A percentile compares a stretch with the other conserved stretches of the same genome.
Conservation (phyloP, 2,113 vertebrate genomes). For the Lagopus muta region DNA sequence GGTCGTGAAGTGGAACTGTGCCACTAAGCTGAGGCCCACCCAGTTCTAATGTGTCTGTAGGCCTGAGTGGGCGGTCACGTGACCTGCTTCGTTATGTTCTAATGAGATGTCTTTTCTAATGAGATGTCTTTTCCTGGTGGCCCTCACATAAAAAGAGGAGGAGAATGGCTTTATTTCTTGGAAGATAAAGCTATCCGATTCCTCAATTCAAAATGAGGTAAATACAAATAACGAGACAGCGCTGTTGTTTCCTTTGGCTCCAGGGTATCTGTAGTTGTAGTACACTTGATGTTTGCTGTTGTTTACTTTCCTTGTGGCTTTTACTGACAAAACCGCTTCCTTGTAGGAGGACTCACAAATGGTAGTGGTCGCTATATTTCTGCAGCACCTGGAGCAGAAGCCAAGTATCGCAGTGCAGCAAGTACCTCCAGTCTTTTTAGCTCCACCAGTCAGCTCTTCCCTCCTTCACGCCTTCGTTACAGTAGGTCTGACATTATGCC, state of each 20-base stretch:
- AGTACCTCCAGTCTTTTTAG: conserved; percentile 93
- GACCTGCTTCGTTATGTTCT: neutral
- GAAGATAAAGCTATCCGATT: conserved; percentile 35
- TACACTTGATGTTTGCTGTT: conserved; percentile 43
- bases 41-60: neutral
- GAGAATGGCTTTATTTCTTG: conserved; percentile 38
- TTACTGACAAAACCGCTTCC: conserved; percentile 77
- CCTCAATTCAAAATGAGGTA: neutral
- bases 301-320: neutral
- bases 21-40: neutral
- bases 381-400: conserved; percentile 95
- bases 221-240: neutral
- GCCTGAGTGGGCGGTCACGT: conserved; percentile 1
- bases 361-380: conserved; percentile 97
- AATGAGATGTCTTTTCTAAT: conserved; percentile 22
- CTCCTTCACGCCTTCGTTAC: conserved; percentile 92
- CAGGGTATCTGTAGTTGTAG: conserved; percentile 44
- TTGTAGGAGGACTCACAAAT: conserved; percentile 94
- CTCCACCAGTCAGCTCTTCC: conserved; percentile 96
- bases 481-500: conserved; percentile 97
- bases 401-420: conserved; percentile 91
- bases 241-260: conserved; percentile 17
- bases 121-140: conserved; percentile 36
- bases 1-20: neutral
- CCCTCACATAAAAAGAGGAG: conserved; percentile 2